Conservation (phyloP, 2,797 vertebrate species). For the Parauchenoglanis punctatus region DNA sequence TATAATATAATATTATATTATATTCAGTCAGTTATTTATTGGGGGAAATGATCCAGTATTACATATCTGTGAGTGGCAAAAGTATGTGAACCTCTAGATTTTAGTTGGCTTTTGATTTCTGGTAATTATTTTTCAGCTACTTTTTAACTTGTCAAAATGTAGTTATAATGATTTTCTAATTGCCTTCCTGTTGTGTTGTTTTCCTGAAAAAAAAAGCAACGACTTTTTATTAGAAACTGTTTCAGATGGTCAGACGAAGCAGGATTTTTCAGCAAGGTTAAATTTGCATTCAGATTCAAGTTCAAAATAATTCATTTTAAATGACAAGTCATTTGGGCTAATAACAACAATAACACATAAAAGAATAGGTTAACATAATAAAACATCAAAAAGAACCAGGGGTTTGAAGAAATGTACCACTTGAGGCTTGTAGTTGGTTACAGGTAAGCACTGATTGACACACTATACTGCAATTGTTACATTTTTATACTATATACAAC, state of each 20-base stretch:
- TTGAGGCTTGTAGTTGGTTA: background rate
- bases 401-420: too few species aligned
- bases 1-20: too few species aligned
- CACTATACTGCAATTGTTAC: background rate
- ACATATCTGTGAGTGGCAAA: too few species aligned
- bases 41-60: too few species aligned
- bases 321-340: background rate
- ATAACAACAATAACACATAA: background rate
- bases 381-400: background rate
- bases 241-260: background rate
- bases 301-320: too few species aligned
- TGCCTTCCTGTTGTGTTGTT: background rate
- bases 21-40: too few species aligned
- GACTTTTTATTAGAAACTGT: background rate
- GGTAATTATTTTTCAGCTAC: background rate
- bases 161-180: background rate
- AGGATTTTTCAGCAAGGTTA: background rate
- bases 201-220: background rate
- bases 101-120: too few species aligned
- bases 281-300: background rate
- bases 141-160: background rate
- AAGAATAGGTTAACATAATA: background rate
- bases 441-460: background rate
- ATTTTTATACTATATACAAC: background rate
- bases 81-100: too few species aligned